A percentile compares a stretch with the other conserved stretches of the same genome.
These are phyloP conservation scores for Belgica antarctica DNA, from an alignment of 2,888 invertebrate genomes.

Conservation along the genomic window DNA sequence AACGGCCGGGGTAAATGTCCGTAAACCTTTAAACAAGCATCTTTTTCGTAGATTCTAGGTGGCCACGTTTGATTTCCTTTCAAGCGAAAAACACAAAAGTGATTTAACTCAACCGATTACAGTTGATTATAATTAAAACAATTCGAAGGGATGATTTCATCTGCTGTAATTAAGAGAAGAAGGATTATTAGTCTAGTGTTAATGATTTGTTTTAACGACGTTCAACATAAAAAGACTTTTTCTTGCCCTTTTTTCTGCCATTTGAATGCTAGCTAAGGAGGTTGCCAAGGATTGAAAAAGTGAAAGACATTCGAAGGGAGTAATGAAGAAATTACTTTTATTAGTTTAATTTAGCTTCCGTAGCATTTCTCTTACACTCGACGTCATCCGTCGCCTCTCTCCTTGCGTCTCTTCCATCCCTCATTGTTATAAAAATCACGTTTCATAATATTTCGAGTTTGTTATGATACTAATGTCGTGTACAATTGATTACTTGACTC, in stretches of 20 bases:
- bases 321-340: conserved; percentile 30
- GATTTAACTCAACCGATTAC: conserved; percentile 18
- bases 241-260: not conserved
- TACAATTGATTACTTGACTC: conserved; percentile 29
- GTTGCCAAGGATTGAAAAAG: not conserved
- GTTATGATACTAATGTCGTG: conserved; percentile 29
- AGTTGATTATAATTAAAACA: not conserved
- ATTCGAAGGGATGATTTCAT: not conserved
- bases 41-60: not conserved
- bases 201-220: conserved; percentile 40
- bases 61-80: conserved; percentile 18
- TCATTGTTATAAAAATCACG: conserved; percentile 31
- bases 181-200: conserved; percentile 38
- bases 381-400: not conserved
- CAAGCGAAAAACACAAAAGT: not conserved
- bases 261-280: not conserved
- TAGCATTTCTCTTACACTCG: too few species aligned
- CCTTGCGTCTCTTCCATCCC: not conserved
- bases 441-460: conserved; percentile 26
- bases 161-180: conserved; percentile 24
- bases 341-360: conserved; percentile 24
- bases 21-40: not conserved
- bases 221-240: conserved; percentile 2
- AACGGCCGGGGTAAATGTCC: too few species aligned
- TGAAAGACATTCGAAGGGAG: not conserved